phyloP scores from a whole-genome alignment of 2,113 vertebrate genomes.

The Spizaetus ornatus region DNA sequence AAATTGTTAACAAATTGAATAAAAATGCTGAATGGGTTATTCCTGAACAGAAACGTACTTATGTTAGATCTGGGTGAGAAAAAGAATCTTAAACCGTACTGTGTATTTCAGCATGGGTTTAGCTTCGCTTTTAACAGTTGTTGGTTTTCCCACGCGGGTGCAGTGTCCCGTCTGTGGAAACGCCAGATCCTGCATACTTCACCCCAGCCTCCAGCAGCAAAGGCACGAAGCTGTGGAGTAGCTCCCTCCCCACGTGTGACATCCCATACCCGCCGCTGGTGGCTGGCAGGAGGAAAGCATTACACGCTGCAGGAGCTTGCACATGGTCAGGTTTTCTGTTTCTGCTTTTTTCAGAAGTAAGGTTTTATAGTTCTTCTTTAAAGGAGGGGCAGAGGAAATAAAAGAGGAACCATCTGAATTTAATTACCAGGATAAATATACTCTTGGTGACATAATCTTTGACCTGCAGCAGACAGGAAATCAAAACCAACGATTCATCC shows the following conservation, averaged over 20 bases:
- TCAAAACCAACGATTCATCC: conserved; percentile 11
- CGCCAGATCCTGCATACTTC: not conserved
- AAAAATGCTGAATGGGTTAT: accelerated
- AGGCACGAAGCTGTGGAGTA: not conserved
- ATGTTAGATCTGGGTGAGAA: not conserved
- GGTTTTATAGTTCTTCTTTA: not conserved
- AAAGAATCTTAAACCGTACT: accelerated
- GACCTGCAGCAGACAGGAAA: conserved; percentile 66
- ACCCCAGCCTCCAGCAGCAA: not conserved
- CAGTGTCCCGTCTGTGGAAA: not conserved
- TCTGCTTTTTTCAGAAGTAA: not conserved
- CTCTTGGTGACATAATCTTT: conserved; percentile 64
- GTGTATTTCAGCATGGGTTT: not conserved
- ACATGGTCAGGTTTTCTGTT: not conserved
- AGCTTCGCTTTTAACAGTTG: accelerated
- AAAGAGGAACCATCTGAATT: conserved; percentile 47
- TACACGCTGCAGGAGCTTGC: not conserved
- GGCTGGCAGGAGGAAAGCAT: not conserved
- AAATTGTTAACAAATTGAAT: not conserved
- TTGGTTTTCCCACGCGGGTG: not conserved
- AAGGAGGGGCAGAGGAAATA: not conserved
- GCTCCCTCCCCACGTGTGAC: not conserved
- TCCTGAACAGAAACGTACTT: accelerated
- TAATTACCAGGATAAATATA: conserved; percentile 64
- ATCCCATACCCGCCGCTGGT: accelerated